Evolutionary conservation across 1,140 invertebrate species (phyloP).

Genomic region (Camponotus vicinus): DNA sequence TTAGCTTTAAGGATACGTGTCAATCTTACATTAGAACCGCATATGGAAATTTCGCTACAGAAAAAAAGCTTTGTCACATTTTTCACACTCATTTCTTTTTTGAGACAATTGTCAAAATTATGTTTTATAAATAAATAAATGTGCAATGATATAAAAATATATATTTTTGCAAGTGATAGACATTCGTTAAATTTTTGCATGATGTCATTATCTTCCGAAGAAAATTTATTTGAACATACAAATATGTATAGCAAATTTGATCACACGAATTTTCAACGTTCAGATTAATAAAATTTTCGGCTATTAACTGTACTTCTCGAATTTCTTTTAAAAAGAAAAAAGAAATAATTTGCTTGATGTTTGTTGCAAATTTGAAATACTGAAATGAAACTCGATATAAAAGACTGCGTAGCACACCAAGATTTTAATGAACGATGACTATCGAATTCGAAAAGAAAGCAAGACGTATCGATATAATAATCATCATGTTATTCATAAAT

Average conservation of each 20-base stretch:
- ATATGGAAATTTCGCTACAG: background rate
- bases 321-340: background rate
- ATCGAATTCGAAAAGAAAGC: background rate
- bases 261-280: constrained; percentile 38
- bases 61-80: background rate
- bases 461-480: constrained; percentile 28
- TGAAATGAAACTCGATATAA: background rate
- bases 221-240: background rate
- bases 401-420: constrained; percentile 47
- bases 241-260: background rate
- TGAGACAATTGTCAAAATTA: background rate
- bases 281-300: constrained; percentile 48
- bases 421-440: constrained; percentile 39
- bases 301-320: background rate
- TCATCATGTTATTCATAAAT: background rate
- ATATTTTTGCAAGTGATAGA: background rate
- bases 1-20: constrained; percentile 58
- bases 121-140: background rate
- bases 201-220: background rate
- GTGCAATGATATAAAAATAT: background rate
- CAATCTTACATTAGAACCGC: background rate
- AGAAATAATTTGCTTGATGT: background rate
- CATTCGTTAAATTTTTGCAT: constrained; percentile 1
- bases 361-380: constrained; percentile 21
- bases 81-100: background rate